Base-by-base conservation (phyloP, 2,113 vertebrate genomes). In the Benitochromis conjunctus region DNA sequence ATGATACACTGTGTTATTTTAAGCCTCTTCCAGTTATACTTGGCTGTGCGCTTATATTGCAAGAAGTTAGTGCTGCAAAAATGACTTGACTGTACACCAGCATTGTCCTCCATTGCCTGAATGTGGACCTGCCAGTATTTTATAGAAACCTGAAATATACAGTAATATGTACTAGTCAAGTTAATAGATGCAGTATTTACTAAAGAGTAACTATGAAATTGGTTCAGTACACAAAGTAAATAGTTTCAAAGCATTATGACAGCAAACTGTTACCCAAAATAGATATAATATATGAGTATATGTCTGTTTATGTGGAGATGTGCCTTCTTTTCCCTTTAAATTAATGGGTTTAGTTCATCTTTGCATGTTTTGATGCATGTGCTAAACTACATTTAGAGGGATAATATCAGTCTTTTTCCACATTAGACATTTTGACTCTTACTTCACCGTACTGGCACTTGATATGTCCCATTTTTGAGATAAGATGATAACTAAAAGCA, bases 111-210 rank as follows among this genome's bases (percentile, higher is more conserved):
- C 69, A 43, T 31, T 51, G 69, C 43, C 46, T 76, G 24, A 24
- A 24, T 60, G 12, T 19, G 12, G 43, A 55, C 43, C 57, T 80
- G 55, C 48, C 58, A 83, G 48, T 3, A 53, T 86, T 90, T 92
- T 69, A 90, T 84, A 66, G 66, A 74, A 74, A 85, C 81, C 69
- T 88, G 53, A 89, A 93, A 89, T 81, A 82, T 55, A 21, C 19
- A 64, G 60, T 64, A 87, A 88, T 89, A 80, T 80, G 43, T 80
- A 76, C 48, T 83, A 56, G 85, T 87, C 58, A 36, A 6, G 9
- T 60, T 26, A 57, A 46, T 85, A 84, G 13, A 43, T 53, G 34
- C 62, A 56, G 18, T 14, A 54, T 71, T 80, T 60, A 13, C 3
- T 29, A 7, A 53, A 80, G 16, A 34, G 80, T 34, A 43, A 34